Percentiles rank a stretch among this genome's conserved stretches.
These are phyloP conservation scores for Ploceus nigricollis DNA, from an alignment of 2,113 vertebrate genomes.

Conservation along the genomic window DNA sequence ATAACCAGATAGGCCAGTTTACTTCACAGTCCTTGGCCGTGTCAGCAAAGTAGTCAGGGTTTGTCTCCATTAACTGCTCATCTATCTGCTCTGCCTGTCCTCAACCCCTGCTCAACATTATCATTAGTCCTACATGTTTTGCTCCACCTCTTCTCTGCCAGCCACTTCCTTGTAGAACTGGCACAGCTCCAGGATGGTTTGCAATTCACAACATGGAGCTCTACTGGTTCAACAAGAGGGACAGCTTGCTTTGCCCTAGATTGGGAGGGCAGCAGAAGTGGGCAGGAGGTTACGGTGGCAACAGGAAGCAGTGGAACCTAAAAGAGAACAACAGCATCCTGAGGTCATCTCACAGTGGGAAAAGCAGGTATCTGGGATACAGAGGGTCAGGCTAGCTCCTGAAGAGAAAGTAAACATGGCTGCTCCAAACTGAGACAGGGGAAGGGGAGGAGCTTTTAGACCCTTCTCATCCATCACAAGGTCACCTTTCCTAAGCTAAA, in stretches of 20 bases:
- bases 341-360: not conserved
- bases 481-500: not conserved
- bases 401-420: not conserved
- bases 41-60: conserved; percentile 4
- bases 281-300: conserved; percentile 30
- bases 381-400: not conserved
- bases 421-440: not conserved
- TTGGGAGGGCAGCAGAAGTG: not conserved
- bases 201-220: not conserved
- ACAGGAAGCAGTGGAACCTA: conserved; percentile 14
- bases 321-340: not conserved
- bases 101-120: not conserved
- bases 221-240: conserved; percentile 6
- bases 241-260: conserved; percentile 1
- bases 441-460: not conserved
- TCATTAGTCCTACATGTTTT: conserved; percentile 6
- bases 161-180: conserved; percentile 21
- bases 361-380: not conserved
- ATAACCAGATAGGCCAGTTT: conserved; percentile 31
- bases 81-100: conserved; percentile 9
- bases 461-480: not conserved
- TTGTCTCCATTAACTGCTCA: conserved; percentile 33
- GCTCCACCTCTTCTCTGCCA: conserved; percentile 22
- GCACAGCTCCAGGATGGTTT: not conserved
- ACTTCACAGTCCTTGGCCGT: conserved; percentile 22